Percentiles rank a stretch among this genome's conserved stretches.
phyloP scores from a whole-genome alignment of 2,797 vertebrate genomes.

The Mionectes olivaceus region DNA sequence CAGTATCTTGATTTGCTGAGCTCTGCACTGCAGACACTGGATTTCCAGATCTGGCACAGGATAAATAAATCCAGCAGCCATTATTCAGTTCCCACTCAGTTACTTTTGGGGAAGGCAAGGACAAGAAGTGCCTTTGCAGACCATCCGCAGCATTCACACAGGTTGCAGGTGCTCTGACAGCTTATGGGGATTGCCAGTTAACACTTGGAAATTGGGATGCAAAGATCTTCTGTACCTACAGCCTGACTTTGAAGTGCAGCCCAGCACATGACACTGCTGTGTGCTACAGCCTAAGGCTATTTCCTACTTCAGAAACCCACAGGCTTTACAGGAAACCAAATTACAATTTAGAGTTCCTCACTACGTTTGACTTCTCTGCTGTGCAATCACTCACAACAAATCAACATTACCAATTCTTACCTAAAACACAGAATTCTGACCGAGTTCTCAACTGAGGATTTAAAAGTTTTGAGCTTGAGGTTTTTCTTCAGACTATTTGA shows the following conservation, averaged over 20 bases:
- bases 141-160: rapidly evolving
- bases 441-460: background rate
- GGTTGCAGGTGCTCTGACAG: background rate
- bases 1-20: background rate
- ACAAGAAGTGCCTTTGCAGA: background rate
- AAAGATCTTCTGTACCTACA: background rate
- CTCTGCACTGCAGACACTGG: background rate
- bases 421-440: background rate
- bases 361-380: background rate
- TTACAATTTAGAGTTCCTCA: background rate
- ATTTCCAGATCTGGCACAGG: background rate
- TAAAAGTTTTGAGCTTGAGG: background rate
- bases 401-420: background rate
- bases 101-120: background rate
- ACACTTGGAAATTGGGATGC: background rate
- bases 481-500: background rate
- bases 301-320: background rate
- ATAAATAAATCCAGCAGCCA: background rate
- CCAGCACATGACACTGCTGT: background rate
- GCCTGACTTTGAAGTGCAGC: background rate
- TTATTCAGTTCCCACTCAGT: background rate
- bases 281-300: background rate
- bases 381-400: background rate
- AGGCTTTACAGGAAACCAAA: background rate
- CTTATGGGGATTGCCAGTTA: background rate